Conservation (phyloP, 2,888 invertebrate species). For the Uloborus plumipes region DNA sequence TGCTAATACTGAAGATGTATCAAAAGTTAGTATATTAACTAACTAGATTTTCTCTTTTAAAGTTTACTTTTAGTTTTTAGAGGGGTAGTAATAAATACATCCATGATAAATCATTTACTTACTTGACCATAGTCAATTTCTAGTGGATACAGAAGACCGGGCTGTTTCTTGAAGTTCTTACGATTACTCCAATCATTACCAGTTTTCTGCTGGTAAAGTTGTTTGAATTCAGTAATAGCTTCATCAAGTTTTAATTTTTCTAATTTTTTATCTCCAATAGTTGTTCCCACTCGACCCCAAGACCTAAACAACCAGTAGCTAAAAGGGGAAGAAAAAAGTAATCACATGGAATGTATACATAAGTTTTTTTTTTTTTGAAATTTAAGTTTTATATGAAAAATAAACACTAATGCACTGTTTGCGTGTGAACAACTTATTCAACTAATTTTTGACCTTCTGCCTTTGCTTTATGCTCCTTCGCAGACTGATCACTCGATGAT, state of each 20-base stretch:
- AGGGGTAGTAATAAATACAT: no score
- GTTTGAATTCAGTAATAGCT: conserved; percentile 78
- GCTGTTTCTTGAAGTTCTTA: conserved; percentile 79
- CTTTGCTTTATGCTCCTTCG: no score
- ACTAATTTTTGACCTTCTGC: no score
- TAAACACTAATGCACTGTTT: no score
- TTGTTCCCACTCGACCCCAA: conserved; percentile 98
- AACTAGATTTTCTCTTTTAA: no score
- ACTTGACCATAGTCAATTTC: conserved; percentile 87
- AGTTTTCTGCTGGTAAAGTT: conserved; percentile 82
- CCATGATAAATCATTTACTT: conserved; percentile 14
- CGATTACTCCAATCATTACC: conserved; percentile 84
- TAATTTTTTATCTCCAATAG: conserved; percentile 83
- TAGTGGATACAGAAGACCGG: conserved; percentile 85
- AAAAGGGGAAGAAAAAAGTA: conserved; percentile 20
- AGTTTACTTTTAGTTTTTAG: no score
- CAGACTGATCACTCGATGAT: no score
- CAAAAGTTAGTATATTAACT: no score
- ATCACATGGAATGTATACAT: background rate
- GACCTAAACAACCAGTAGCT: conserved; percentile 86
- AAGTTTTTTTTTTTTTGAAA: background rate
- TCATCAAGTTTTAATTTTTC: conserved; percentile 75
- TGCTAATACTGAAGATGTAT: no score
- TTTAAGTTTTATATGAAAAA: no score
- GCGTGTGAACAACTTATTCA: no score